phyloP scores from a whole-genome alignment of 2,113 vertebrate species.

The Ariopsis seemanni region DNA sequence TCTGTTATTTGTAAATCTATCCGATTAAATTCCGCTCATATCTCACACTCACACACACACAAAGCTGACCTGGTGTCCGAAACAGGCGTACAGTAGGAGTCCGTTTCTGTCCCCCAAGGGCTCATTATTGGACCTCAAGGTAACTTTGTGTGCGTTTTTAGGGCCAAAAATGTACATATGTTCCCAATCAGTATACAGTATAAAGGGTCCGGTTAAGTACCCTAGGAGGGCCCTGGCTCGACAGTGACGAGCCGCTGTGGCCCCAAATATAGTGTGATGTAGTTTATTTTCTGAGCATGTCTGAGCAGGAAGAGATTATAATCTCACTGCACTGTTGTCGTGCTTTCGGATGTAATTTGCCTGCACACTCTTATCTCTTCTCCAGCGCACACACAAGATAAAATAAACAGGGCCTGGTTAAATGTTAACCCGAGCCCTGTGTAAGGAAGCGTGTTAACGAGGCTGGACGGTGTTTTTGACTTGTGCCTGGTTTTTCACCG shows the following conservation, averaged over 20 bases:
- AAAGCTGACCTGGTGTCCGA: background rate
- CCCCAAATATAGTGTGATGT: no score
- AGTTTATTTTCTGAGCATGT: no score
- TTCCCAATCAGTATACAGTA: no score
- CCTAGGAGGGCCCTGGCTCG: no score
- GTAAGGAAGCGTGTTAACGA: background rate
- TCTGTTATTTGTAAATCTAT: background rate
- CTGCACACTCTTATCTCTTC: background rate
- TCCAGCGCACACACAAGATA: background rate
- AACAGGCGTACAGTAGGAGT: no score
- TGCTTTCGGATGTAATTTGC: background rate
- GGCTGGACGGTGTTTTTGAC: background rate
- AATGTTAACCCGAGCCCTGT: background rate
- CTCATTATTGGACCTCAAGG: no score
- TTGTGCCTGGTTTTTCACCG: background rate
- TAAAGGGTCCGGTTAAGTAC: no score
- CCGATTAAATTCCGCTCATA: background rate
- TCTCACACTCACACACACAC: background rate
- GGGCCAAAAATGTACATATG: no score
- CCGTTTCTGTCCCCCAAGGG: no score
- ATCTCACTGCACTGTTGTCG: background rate
- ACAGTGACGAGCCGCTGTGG: no score
- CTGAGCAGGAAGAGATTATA: background rate
- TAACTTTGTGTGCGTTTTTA: no score
- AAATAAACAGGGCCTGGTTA: constrained; percentile 7